These are phyloP conservation scores for Dryobota labecula DNA, from an alignment of 2,888 invertebrate genomes.

Conservation along the genomic window DNA sequence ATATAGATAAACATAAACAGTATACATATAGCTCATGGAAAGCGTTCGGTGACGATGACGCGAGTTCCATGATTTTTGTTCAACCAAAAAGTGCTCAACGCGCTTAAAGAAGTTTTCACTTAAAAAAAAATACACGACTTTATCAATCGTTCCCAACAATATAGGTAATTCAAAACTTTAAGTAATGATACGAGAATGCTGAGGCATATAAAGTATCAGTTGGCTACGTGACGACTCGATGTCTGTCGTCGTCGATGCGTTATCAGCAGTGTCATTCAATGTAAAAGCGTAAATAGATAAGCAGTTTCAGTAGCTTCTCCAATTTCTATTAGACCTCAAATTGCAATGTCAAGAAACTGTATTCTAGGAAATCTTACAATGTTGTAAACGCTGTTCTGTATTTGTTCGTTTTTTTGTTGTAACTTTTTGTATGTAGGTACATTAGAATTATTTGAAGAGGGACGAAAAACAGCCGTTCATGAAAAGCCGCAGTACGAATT, in stretches of 20 bases:
- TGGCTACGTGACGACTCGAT: conserved; percentile 42
- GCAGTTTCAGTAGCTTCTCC: conserved; percentile 31
- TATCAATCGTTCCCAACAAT: background rate
- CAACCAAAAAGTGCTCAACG: no score
- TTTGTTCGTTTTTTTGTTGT: background rate
- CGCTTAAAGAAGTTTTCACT: no score
- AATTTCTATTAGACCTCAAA: conserved; percentile 42
- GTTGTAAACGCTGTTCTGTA: background rate
- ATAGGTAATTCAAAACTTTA: background rate
- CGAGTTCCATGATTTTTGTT: no score
- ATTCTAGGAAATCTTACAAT: conserved; percentile 34
- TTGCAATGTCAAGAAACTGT: conserved; percentile 42
- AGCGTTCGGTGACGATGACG: no score
- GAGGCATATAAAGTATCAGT: conserved; percentile 16
- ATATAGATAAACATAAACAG: no score
- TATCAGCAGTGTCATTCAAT: conserved; percentile 53
- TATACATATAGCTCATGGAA: no score
- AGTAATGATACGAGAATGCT: background rate
- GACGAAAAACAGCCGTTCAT: background rate
- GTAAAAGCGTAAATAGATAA: conserved; percentile 36
- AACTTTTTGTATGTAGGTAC: background rate
- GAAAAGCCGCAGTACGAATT: background rate
- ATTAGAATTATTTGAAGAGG: background rate
- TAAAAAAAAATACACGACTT: no score
- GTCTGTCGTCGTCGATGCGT: conserved; percentile 38